A percentile compares a stretch with the other conserved stretches of the same genome.
Conservation (phyloP, 2,888 invertebrate species). For the Ephialtes manifestator region DNA sequence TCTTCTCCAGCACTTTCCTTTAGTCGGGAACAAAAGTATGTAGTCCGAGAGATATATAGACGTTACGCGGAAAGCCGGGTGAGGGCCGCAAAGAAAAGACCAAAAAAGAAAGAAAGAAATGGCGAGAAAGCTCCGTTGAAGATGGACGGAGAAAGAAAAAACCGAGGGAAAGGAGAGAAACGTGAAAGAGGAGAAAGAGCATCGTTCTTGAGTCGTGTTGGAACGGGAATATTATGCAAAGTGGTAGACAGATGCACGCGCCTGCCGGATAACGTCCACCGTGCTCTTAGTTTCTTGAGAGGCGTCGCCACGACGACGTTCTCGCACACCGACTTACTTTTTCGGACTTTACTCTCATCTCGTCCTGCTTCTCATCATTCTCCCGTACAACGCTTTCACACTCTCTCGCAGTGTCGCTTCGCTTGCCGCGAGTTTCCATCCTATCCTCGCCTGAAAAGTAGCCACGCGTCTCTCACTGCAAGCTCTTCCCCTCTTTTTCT, state of each 20-base stretch:
- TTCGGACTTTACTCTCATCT: conserved; percentile 51
- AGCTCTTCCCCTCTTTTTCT: conserved; percentile 35
- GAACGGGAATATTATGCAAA: conserved; percentile 79
- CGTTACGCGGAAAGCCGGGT: conserved; percentile 44
- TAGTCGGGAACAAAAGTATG: conserved; percentile 43
- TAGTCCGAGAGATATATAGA: conserved; percentile 46
- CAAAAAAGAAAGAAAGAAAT: not conserved
- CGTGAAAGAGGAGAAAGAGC: conserved; percentile 61
- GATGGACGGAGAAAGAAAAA: conserved; percentile 3
- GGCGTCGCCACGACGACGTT: conserved; percentile 48
- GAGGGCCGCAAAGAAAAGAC: conserved; percentile 21
- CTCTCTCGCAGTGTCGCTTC: conserved; percentile 50
- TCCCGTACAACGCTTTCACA: conserved; percentile 66
- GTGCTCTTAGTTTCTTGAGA: conserved; percentile 60
- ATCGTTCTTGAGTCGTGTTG: conserved; percentile 63
- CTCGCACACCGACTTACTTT: conserved; percentile 55
- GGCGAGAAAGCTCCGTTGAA: not conserved
- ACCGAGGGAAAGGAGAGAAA: conserved; percentile 3
- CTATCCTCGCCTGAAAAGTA: conserved; percentile 66
- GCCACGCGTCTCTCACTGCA: conserved; percentile 37
- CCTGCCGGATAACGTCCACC: conserved; percentile 67
- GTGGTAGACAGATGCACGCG: conserved; percentile 79
- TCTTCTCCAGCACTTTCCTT: conserved; percentile 45
- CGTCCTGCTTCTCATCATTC: conserved; percentile 62
- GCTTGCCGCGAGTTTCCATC: conserved; percentile 65